Evolutionary conservation across 2,888 invertebrate genomes (phyloP), one percentile per base, ranked within the genome.

Genomic region (Podabrus alpinus): DNA sequence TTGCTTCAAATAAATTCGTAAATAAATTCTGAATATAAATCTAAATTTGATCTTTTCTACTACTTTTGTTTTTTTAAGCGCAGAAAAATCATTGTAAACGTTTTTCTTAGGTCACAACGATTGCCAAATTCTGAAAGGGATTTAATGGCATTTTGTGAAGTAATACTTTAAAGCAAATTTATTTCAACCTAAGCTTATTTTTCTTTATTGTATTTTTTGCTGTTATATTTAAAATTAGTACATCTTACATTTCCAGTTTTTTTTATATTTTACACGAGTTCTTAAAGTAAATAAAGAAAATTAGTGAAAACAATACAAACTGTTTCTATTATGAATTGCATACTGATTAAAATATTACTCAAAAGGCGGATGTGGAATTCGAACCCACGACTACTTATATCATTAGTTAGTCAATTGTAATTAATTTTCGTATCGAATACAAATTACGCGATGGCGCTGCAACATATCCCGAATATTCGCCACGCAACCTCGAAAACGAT

Each of bases 111-210:
- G 19, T 69, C 24, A 59, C 3, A 69, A 15, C 45, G 59, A 69
- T 69, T 69, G 59, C 69, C 59, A 69, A 69, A 69, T 69, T 59
- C 60, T 68, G 17, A 45, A 45, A 69, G 21, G 24, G 69, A 60
- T 59, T 60, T 69, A 69, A 60, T 69, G 19, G 69, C 69, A 60
- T 60, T 69, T 60, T 60, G 60, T 19, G 60, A 24, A 21, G 60
- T 24, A 25, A 15, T 15, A 69, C 69, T 59, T 60, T 69, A 69
- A 69, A 69, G 24, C 19, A 24, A 69, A 69, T 69, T 69, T 69
- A 69, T 69, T 17, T 59, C 69, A 24, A 60, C 59, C 45, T n/a
- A 45, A 45, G 45, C n/a, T 45, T 45, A 45, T 45, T 45, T 45
- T 29, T 45, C n/a, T 45, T n/a, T 45, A 45, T 9, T n/a, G n/a